Percentiles rank a stretch among this genome's conserved stretches.
Evolutionary conservation across 2,888 invertebrate genomes (phyloP).

Genomic region (Eustalomyia histrio): DNA sequence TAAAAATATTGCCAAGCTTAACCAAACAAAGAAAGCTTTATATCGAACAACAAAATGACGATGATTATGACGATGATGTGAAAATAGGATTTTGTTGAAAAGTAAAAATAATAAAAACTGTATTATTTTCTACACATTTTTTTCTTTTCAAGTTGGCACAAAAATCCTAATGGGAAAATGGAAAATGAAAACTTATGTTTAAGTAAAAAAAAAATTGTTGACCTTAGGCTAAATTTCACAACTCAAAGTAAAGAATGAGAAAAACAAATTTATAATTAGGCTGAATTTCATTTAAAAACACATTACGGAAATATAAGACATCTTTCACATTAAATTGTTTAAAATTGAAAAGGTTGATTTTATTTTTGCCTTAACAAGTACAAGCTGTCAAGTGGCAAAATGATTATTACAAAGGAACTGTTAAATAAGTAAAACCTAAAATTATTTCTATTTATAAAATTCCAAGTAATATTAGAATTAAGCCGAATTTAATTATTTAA

Average conservation of each 20-base stretch:
- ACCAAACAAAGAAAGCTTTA: background rate
- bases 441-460: no score
- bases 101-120: background rate
- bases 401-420: no score
- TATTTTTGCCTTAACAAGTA: no score
- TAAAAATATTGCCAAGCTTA: background rate
- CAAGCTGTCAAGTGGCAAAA: no score
- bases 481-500: no score
- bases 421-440: no score
- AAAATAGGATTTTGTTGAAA: constrained; percentile 16
- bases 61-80: constrained; percentile 14
- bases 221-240: background rate
- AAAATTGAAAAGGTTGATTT: no score
- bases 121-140: no score
- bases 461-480: no score
- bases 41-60: constrained; percentile 19
- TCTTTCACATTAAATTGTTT: no score
- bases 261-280: background rate
- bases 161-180: background rate
- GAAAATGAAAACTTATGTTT: background rate
- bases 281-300: no score
- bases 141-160: background rate
- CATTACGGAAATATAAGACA: no score
- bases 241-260: background rate
- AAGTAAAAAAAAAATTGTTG: background rate